Percentiles rank a stretch among this genome's conserved stretches.
Evolutionary conservation across 1,140 invertebrate species (phyloP).

Genomic region (Magallana gigas): DNA sequence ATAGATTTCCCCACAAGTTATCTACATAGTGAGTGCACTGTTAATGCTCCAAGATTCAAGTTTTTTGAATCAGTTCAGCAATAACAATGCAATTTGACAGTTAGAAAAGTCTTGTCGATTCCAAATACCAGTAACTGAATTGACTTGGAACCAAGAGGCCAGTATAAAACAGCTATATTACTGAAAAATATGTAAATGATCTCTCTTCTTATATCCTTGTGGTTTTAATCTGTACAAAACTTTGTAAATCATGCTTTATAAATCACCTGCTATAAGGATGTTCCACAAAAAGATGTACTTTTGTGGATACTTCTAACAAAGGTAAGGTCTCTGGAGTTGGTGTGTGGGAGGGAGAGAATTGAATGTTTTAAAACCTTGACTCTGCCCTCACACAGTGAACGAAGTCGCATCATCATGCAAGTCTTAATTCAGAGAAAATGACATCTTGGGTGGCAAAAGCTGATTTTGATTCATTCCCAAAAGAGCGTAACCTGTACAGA

Average conservation of each 20-base stretch:
- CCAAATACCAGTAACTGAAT: too few species aligned
- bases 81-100: too few species aligned
- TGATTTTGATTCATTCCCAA: background rate
- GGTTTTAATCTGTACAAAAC: background rate
- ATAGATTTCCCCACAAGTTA: too few species aligned
- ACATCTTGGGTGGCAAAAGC: background rate
- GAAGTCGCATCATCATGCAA: background rate
- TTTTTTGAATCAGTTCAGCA: too few species aligned
- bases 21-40: too few species aligned
- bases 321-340: background rate
- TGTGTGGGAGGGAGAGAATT: conserved; percentile 15
- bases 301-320: background rate
- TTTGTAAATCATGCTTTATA: background rate
- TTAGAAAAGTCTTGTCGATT: too few species aligned
- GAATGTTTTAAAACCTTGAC: too few species aligned
- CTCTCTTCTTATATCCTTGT: background rate
- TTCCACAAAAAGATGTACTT: background rate
- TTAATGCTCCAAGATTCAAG: too few species aligned
- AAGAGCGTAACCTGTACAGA: conserved; percentile 5
- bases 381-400: background rate
- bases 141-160: too few species aligned
- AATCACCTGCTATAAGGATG: background rate
- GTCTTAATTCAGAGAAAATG: background rate
- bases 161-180: background rate
- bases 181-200: background rate